Evolutionary conservation across 2,888 invertebrate genomes (phyloP).

Genomic region (Melanargia galathea): DNA sequence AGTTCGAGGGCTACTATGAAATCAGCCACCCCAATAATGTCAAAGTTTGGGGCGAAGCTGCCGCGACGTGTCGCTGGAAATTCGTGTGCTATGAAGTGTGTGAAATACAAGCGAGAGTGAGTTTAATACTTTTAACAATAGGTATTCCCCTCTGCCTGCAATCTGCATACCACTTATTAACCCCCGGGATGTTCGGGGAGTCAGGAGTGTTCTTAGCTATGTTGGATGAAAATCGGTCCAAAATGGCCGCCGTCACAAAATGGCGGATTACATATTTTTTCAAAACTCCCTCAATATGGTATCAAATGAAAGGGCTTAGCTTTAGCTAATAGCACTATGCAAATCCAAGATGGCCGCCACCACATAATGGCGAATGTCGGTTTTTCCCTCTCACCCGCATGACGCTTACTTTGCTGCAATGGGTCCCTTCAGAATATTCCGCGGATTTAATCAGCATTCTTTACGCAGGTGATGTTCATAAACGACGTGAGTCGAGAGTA

Average conservation of each 20-base stretch:
- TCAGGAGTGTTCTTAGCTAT: too few species aligned
- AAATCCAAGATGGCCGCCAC: too few species aligned
- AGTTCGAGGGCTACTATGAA: slow-evolving; percentile 69
- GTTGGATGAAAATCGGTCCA: too few species aligned
- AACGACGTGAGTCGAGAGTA: slow-evolving; percentile 64
- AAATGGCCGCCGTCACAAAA: too few species aligned
- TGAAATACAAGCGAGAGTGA: slow-evolving; percentile 64
- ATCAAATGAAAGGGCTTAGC: too few species aligned
- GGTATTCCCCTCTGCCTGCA: not conserved
- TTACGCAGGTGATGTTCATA: slow-evolving; percentile 64
- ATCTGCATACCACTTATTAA: too few species aligned
- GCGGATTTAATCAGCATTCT: not conserved
- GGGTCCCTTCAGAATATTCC: not conserved
- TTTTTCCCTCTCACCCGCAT: too few species aligned
- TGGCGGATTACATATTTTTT: too few species aligned
- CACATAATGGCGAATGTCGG: too few species aligned
- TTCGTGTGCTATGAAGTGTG: slow-evolving; percentile 67
- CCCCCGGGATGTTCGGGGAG: too few species aligned
- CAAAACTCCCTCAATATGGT: too few species aligned
- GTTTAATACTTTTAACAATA: slow-evolving; percentile 21
- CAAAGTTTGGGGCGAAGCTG: slow-evolving; percentile 74
- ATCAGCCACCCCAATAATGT: slow-evolving; percentile 64
- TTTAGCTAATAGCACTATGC: too few species aligned
- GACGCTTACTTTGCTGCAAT: not conserved
- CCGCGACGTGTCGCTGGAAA: slow-evolving; percentile 67